Conservation (phyloP, 2,797 vertebrate species). For the Acanthornis magna region DNA sequence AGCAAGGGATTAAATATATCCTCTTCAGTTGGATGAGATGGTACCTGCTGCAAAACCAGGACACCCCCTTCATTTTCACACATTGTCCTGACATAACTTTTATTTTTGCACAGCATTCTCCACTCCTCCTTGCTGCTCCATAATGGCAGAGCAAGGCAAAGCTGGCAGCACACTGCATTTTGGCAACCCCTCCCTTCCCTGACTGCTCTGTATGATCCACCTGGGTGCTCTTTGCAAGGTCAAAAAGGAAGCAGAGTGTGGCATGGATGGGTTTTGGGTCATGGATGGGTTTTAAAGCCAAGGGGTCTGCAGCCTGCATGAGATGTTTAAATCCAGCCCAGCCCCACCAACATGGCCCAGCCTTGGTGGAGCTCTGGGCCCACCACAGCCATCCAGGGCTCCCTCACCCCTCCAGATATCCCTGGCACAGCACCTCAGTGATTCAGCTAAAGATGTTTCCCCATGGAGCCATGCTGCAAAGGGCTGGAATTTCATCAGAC, state of each 20-base stretch:
- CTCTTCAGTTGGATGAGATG: background rate
- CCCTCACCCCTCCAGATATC: background rate
- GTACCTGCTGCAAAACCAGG: background rate
- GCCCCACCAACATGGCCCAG: rapidly evolving
- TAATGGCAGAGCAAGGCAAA: background rate
- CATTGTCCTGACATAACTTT: background rate
- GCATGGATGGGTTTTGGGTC: background rate
- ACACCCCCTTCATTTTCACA: background rate
- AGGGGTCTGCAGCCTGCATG: background rate
- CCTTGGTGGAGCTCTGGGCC: background rate
- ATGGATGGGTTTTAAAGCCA: background rate
- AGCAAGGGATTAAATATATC: background rate
- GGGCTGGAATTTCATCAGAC: background rate
- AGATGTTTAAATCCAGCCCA: background rate
- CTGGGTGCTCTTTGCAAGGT: background rate
- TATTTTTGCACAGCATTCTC: background rate
- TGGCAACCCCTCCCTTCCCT: background rate
- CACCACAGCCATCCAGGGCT: background rate
- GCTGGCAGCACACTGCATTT: background rate
- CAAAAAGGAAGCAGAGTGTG: background rate
- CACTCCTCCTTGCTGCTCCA: background rate
- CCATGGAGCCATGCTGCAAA: background rate
- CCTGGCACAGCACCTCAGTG: background rate
- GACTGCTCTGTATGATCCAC: background rate
- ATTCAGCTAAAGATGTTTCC: background rate